Base-by-base conservation (phyloP, 2,797 vertebrate species). In the Loriculus beryllinus region DNA sequence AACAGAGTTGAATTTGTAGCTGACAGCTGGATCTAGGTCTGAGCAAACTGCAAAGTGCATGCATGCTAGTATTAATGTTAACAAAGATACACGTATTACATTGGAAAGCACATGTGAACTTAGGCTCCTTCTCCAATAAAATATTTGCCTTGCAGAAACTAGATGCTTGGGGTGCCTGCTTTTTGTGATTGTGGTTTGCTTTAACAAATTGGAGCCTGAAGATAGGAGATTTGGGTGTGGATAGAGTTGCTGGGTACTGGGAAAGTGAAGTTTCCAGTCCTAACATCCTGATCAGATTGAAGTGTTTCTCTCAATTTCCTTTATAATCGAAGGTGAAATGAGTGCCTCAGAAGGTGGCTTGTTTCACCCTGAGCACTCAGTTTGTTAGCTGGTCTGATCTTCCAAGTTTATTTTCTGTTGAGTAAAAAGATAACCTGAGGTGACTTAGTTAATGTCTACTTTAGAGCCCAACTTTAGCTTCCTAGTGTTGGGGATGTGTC, bases 41-140 rank as follows among this genome's bases (percentile, higher is more conserved):
- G 39, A 75, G 49, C 10, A 49, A 33, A 7, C 16, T 56, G 64
- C 67, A 25, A 70, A 74, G n/a, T 82, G 59, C 71, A 49, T 9
- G 43, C 11, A 2, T 72, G 43, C 35, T 65, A 14, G 6, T 40
- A 5, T 69, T 56, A 84, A 59, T 83, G n/a, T 75, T 42, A 84
- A 59, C 42, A 88, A 65, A 67, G 72, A 3, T 3, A 35, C 37
- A 8, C 59, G 10, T 52, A 33, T n/a, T 45, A 22, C 43, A 45
- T 12, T 45, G 43, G 43, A 45, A 45, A 22, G 43, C 21, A 45
- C 19, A 8, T 8, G 33, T 76, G 80, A 86, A 70, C 31, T 88
- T 47, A 14, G 14, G 25, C 40, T 85, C 43, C 43, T 82, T 62
- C 93, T 92, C 74, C 47, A 95, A 93, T 96, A 96, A 94, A 96